phyloP scores from a whole-genome alignment of 2,888 invertebrate species.

The Nomada flava region DNA sequence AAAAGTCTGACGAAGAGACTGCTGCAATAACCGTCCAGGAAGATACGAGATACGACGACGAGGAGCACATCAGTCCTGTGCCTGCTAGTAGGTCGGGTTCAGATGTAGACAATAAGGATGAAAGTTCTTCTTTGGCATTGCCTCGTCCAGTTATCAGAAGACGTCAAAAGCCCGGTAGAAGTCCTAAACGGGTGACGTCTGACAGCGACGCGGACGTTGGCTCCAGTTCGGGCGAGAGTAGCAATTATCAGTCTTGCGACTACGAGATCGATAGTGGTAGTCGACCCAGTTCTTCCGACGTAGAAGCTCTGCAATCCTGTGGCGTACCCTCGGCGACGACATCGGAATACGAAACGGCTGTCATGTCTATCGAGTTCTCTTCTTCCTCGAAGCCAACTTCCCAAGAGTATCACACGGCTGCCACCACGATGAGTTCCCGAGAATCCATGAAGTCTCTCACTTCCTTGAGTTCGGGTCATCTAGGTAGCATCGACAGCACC shows the following conservation, averaged over 20 bases:
- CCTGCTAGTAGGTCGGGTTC: slow-evolving; percentile 80
- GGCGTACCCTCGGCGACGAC: slow-evolving; percentile 87
- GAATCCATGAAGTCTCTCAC: slow-evolving; percentile 96
- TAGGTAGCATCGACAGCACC: slow-evolving; percentile 93
- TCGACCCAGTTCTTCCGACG: slow-evolving; percentile 94
- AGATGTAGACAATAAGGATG: slow-evolving; percentile 78
- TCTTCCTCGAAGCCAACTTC: slow-evolving; percentile 90
- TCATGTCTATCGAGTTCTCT: slow-evolving; percentile 92
- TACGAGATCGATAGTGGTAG: slow-evolving; percentile 89
- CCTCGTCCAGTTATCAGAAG: slow-evolving; percentile 81
- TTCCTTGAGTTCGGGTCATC: slow-evolving; percentile 94
- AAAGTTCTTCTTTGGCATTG: slow-evolving; percentile 70
- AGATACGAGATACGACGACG: slow-evolving; percentile 67
- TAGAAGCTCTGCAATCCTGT: slow-evolving; percentile 89
- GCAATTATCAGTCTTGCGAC: slow-evolving; percentile 94
- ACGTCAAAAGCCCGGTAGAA: slow-evolving; percentile 79
- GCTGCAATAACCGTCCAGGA: slow-evolving; percentile 60
- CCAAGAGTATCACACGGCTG: slow-evolving; percentile 94
- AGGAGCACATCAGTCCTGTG: slow-evolving; percentile 68
- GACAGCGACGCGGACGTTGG: slow-evolving; percentile 92
- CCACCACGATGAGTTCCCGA: slow-evolving; percentile 94
- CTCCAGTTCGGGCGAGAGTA: slow-evolving; percentile 94
- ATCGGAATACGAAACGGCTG: slow-evolving; percentile 94
- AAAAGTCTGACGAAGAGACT: slow-evolving; percentile 56
- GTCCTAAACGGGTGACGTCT: slow-evolving; percentile 87